These are phyloP conservation scores for Pantherophis guttatus DNA, from an alignment of 2,113 vertebrate genomes.

Conservation along the genomic window DNA sequence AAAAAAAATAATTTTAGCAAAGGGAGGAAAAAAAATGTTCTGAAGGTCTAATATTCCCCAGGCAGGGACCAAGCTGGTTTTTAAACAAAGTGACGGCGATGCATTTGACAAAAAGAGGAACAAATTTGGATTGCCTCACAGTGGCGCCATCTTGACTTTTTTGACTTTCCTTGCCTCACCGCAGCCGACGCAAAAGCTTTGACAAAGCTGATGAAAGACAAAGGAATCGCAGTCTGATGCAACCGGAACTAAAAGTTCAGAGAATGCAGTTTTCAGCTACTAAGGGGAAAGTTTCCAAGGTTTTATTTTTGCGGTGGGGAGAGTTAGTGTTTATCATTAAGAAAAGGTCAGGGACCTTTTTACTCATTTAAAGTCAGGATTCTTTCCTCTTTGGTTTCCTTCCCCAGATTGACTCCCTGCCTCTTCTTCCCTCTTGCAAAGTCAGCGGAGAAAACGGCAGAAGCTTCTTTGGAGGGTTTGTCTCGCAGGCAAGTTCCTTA, in stretches of 20 bases:
- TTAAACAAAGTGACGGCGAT: not conserved
- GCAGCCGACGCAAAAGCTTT: not conserved
- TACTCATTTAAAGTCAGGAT: not conserved
- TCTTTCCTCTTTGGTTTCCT: not conserved
- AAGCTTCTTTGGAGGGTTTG: not conserved
- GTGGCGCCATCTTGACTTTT: not conserved
- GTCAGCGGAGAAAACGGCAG: not conserved
- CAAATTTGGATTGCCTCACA: not conserved
- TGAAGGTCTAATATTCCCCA: not conserved
- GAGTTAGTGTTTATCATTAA: not conserved
- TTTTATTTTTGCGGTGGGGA: not conserved
- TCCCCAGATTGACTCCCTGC: no score
- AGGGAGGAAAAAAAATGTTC: not conserved
- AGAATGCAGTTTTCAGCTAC: not conserved
- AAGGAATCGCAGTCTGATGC: not conserved
- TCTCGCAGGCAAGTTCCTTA: not conserved
- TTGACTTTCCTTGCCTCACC: not conserved
- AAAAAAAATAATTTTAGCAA: not conserved
- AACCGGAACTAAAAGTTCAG: not conserved
- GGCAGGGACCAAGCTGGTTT: not conserved
- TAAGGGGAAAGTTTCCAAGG: not conserved
- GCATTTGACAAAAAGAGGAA: not conserved
- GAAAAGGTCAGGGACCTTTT: not conserved
- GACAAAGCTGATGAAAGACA: not conserved
- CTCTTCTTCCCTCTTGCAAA: not conserved